These are phyloP conservation scores for Gambusia affinis DNA, from an alignment of 2,113 vertebrate species.

Conservation along the genomic window DNA sequence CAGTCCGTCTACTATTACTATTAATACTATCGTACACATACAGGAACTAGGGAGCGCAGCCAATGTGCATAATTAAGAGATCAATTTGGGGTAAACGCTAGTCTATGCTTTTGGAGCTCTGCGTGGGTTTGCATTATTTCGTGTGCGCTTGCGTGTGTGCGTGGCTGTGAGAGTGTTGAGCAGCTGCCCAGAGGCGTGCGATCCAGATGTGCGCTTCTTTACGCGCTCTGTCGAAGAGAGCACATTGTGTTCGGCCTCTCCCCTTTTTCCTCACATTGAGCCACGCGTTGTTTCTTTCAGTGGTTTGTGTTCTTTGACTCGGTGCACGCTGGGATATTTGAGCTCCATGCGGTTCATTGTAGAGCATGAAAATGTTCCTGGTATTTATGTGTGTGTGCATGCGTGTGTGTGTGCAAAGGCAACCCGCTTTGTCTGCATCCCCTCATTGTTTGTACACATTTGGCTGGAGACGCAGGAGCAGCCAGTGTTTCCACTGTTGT, in stretches of 20 bases:
- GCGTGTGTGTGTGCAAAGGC: conserved; percentile 6
- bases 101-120: conserved; percentile 37
- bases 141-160: conserved; percentile 6
- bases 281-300: conserved; percentile 39
- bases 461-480: conserved; percentile 37
- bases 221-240: conserved; percentile 58
- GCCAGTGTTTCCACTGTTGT: conserved; percentile 8
- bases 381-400: conserved; percentile 5
- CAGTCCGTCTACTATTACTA: conserved; percentile 73
- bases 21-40: conserved; percentile 46
- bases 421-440: conserved; percentile 80
- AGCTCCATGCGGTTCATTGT: conserved; percentile 57
- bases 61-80: conserved; percentile 52
- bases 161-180: conserved; percentile 36
- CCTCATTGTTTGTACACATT: conserved; percentile 81
- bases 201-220: conserved; percentile 85
- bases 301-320: conserved; percentile 2
- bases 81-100: conserved; percentile 57
- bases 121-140: conserved; percentile 7
- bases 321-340: conserved; percentile 47
- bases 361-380: conserved; percentile 56
- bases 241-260: conserved; percentile 60
- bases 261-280: not conserved
- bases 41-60: conserved; percentile 42
- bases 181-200: conserved; percentile 71